Conservation (phyloP, 2,797 vertebrate species). For the Yasuhikotakia modesta region DNA sequence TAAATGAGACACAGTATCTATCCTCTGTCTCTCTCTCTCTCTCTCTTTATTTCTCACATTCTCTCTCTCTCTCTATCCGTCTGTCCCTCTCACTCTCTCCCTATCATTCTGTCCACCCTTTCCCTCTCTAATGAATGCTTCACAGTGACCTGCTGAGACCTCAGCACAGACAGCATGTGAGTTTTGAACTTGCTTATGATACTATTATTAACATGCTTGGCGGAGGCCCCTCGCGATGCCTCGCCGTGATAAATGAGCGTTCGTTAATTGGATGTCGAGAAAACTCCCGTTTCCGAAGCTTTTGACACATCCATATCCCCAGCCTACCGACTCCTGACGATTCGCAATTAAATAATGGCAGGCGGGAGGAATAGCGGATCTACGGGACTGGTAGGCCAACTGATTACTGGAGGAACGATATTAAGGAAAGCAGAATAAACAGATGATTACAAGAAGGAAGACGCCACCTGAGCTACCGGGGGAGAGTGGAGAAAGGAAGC, state of each 20-base stretch:
- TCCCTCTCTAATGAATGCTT: constrained; percentile 50
- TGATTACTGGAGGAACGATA: constrained; percentile 73
- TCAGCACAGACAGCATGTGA: constrained; percentile 48
- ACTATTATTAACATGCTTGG: constrained; percentile 82
- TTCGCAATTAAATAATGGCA: constrained; percentile 80
- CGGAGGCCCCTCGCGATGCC: constrained; percentile 57
- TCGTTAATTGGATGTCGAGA: constrained; percentile 85
- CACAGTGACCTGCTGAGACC: constrained; percentile 43
- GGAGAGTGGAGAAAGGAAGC: constrained; percentile 13
- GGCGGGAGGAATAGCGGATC: constrained; percentile 69
- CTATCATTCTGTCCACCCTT: constrained; percentile 36
- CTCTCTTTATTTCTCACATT: constrained; percentile 33
- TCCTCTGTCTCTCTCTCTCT: constrained; percentile 13
- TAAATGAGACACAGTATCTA: constrained; percentile 34
- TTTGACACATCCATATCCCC: constrained; percentile 60
- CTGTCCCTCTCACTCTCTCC: constrained; percentile 16
- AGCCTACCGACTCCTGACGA: constrained; percentile 62
- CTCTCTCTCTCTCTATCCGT: constrained; percentile 8
- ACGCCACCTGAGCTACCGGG: constrained; percentile 54
- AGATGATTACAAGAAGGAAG: constrained; percentile 68
- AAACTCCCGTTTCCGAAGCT: constrained; percentile 58
- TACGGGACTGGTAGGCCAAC: constrained; percentile 71
- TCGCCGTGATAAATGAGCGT: constrained; percentile 84
- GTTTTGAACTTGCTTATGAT: constrained; percentile 68
- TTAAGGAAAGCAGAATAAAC: constrained; percentile 66